Evolutionary conservation across 2,888 invertebrate species (phyloP).

Genomic region (Vannuccia rotundouncinata): DNA sequence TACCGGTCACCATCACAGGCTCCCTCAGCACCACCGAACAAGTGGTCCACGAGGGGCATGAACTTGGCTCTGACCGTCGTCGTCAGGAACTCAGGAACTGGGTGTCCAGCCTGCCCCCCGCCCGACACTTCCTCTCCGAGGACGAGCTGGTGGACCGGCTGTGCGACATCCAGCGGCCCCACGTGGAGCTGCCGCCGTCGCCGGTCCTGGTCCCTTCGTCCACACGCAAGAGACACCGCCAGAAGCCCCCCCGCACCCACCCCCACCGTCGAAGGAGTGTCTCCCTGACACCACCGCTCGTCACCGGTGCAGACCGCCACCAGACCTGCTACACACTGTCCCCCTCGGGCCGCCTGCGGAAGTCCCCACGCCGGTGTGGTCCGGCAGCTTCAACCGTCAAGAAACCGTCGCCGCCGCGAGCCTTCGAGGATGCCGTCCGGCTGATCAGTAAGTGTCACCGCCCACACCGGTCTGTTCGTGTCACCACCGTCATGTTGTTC

Average conservation of each 20-base stretch:
- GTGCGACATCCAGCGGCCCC: not conserved
- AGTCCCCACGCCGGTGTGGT: not conserved
- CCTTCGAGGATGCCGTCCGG: not conserved
- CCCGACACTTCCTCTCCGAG: not conserved
- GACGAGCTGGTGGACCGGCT: not conserved
- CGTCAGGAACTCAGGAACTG: not conserved
- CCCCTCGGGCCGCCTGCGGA: not conserved
- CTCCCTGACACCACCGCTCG: not conserved
- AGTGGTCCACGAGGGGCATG: not conserved
- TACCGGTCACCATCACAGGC: too few relatives aligned
- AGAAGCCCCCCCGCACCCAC: not conserved
- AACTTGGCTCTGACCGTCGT: not conserved
- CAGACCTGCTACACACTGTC: not conserved
- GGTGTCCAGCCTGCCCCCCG: not conserved
- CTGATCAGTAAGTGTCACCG: not conserved
- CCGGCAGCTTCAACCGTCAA: not conserved
- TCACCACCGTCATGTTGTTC: too few relatives aligned
- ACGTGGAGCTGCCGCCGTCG: not conserved
- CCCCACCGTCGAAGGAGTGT: not conserved
- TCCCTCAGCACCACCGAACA: not conserved
- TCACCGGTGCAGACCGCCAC: not conserved
- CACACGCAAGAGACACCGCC: not conserved
- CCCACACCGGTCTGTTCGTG: too few relatives aligned
- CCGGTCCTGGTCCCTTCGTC: not conserved
- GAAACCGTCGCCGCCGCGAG: not conserved